Evolutionary conservation across 2,797 vertebrate genomes (phyloP).

Genomic region (Spinus olivaceus): DNA sequence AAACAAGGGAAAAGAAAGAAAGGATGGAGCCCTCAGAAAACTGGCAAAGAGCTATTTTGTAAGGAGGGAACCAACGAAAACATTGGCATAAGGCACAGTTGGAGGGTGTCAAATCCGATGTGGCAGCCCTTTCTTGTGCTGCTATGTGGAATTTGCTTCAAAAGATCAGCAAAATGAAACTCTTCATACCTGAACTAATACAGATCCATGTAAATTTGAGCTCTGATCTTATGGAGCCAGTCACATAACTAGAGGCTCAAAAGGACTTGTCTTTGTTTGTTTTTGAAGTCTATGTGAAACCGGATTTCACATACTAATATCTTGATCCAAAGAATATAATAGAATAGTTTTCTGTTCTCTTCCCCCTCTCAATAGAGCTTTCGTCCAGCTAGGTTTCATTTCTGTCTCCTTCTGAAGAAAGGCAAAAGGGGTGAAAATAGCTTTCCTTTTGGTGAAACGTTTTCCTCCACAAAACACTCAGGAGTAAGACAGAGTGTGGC

Average conservation of each 20-base stretch:
- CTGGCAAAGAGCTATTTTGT: conserved; percentile 69
- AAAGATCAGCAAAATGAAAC: conserved; percentile 68
- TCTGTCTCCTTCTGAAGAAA: neutral
- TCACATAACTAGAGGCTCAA: conserved; percentile 46
- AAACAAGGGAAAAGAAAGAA: neutral
- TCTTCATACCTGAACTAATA: conserved; percentile 72
- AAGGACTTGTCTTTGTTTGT: conserved; percentile 47
- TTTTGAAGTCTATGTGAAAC: conserved; percentile 68
- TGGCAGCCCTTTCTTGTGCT: conserved; percentile 70
- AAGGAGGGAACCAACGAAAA: conserved; percentile 64
- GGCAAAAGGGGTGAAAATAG: neutral
- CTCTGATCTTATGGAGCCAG: conserved; percentile 58
- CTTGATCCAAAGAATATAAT: conserved; percentile 45
- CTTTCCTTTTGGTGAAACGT: neutral
- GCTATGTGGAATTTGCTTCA: conserved; percentile 67
- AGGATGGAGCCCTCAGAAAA: conserved; percentile 62
- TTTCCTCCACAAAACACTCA: neutral
- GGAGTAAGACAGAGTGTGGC: neutral
- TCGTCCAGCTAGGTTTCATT: conserved; percentile 18
- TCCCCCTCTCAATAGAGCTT: conserved; percentile 33
- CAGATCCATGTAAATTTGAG: conserved; percentile 73
- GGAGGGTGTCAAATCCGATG: conserved; percentile 74
- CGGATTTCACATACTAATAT: conserved; percentile 65
- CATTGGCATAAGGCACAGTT: conserved; percentile 69
- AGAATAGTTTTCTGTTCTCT: conserved; percentile 37